Percentiles rank a stretch among this genome's conserved stretches.
phyloP scores from a whole-genome alignment of 2,888 invertebrate genomes.

The Saturnia japonica region DNA sequence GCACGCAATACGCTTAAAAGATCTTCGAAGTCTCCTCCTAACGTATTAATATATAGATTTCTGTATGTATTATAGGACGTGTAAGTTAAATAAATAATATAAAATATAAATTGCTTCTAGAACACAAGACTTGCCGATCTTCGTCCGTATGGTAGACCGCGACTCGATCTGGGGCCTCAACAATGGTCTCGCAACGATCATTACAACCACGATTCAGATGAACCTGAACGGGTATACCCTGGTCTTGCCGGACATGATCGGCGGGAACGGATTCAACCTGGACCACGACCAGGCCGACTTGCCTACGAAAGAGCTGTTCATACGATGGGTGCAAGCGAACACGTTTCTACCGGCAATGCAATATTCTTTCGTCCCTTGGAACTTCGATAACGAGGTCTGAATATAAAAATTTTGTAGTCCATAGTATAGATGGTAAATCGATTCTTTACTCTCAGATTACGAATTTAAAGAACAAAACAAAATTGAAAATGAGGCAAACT shows the following conservation, averaged over 20 bases:
- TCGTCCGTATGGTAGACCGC: slow-evolving; percentile 90
- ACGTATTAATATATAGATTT: too few species aligned
- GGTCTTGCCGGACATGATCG: slow-evolving; percentile 91
- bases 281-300: slow-evolving; percentile 69
- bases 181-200: slow-evolving; percentile 87
- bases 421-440: too few species aligned
- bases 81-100: neutral
- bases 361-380: slow-evolving; percentile 91
- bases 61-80: too few species aligned
- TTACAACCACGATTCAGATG: slow-evolving; percentile 87
- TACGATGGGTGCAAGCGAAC: slow-evolving; percentile 90
- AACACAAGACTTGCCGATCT: slow-evolving; percentile 86
- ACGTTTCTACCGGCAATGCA: slow-evolving; percentile 90
- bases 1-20: too few species aligned
- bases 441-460: too few species aligned
- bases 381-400: slow-evolving; percentile 83
- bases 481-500: too few species aligned
- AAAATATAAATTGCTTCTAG: slow-evolving; percentile 52
- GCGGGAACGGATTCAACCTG: slow-evolving; percentile 84
- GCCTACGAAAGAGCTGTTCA: slow-evolving; percentile 84
- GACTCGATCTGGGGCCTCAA: slow-evolving; percentile 86
- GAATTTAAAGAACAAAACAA: too few species aligned
- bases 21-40: too few species aligned
- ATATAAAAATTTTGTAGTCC: neutral
- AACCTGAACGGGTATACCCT: slow-evolving; percentile 86